phyloP scores from a whole-genome alignment of 2,888 invertebrate species.

The Argyresthia albistria region DNA sequence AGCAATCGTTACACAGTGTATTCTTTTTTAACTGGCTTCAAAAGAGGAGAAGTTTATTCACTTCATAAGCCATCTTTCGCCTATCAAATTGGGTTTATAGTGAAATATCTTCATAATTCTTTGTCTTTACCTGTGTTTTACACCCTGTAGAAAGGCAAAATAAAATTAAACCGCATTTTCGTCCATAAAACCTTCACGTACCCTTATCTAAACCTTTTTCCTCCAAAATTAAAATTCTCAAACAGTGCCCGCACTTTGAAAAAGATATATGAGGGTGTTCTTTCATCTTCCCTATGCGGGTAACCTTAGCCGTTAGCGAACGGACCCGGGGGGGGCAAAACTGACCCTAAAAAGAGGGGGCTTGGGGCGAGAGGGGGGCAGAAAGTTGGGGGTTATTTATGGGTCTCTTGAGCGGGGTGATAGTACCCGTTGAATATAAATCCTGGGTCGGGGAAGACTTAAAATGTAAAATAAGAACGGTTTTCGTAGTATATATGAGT shows the following conservation, averaged over 20 bases:
- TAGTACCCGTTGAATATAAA: conserved; percentile 67
- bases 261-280: conserved; percentile 66
- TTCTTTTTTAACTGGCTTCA: too few relatives aligned
- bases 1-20: too few relatives aligned
- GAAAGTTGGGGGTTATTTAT: conserved; percentile 59
- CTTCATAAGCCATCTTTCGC: too few relatives aligned
- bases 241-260: conserved; percentile 62
- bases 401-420: conserved; percentile 64
- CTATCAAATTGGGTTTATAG: too few relatives aligned
- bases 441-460: conserved; percentile 51
- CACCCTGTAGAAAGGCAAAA: too few relatives aligned
- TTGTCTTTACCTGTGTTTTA: too few relatives aligned
- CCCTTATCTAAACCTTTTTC: conserved; percentile 15
- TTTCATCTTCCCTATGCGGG: conserved; percentile 61
- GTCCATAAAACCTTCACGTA: conserved; percentile 9
- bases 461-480: conserved; percentile 54
- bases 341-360: not conserved
- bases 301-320: conserved; percentile 65
- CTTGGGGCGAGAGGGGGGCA: conserved; percentile 17
- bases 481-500: too few relatives aligned
- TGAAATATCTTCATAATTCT: too few relatives aligned
- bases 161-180: conserved; percentile 8
- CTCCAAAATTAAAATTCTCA: conserved; percentile 66
- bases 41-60: too few relatives aligned
- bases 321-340: conserved; percentile 18